Conservation (phyloP, 2,797 vertebrate genomes). For the Pelodytes ibericus region DNA sequence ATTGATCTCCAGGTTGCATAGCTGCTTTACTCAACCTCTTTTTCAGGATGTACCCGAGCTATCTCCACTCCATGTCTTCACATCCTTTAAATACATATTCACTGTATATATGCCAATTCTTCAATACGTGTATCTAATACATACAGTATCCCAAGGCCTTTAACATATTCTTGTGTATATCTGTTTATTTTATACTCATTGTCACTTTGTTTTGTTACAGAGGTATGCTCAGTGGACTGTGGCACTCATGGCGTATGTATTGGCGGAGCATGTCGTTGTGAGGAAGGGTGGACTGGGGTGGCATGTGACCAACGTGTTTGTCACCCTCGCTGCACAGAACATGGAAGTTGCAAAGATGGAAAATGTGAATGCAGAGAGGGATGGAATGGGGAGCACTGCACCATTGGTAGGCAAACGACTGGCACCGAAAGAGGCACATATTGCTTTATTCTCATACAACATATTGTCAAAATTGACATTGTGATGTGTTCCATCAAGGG, state of each 20-base stretch:
- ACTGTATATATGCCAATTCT: too few species aligned
- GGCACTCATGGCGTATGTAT: constrained; percentile 98
- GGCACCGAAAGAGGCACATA: constrained; percentile 82
- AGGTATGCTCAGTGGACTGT: constrained; percentile 98
- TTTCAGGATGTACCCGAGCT: too few species aligned
- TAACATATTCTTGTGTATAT: not conserved
- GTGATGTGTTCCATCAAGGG: constrained; percentile 76
- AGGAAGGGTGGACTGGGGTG: constrained; percentile 96
- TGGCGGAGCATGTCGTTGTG: constrained; percentile 93
- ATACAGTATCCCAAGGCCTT: not conserved
- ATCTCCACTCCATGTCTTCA: too few species aligned
- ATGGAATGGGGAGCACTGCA: constrained; percentile 99
- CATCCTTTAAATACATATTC: too few species aligned
- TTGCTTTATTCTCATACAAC: constrained; percentile 85
- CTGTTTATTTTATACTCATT: constrained; percentile 4
- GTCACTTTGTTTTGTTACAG: constrained; percentile 70
- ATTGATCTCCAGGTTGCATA: too few species aligned
- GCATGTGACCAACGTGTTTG: constrained; percentile 97
- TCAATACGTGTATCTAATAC: too few species aligned
- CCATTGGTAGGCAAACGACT: constrained; percentile 94
- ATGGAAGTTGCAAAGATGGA: constrained; percentile 98
- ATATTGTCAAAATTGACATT: constrained; percentile 78
- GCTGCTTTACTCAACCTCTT: too few species aligned
- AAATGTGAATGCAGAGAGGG: constrained; percentile 99
- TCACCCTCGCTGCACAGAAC: constrained; percentile 95